Base-by-base conservation (phyloP, 2,797 vertebrate genomes). In the Paedocypris micromegethes region DNA sequence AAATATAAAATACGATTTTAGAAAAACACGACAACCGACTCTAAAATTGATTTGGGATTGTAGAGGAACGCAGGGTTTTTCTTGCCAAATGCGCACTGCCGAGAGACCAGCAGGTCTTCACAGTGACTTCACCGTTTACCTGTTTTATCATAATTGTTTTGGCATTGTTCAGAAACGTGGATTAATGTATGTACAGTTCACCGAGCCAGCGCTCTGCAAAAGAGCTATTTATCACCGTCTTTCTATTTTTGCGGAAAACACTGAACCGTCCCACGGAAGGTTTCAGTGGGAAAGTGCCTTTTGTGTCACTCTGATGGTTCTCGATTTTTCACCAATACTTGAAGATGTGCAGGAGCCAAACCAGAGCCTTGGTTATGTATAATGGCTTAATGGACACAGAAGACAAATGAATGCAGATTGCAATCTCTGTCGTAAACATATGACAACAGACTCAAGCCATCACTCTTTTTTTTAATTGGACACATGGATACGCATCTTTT, bases 121-220 rank as follows among this genome's bases (percentile, higher is more conserved):
- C 40, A 7, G 52, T 3, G 9, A 47, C 55, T 46, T 65, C 48
- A 5, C 55, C 66, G 72, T 43, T 52, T 64, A 61, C 67, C 67
- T 74, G 60, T 62, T 68, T 74, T 68, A 72, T 77, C 68, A 61
- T 74, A 66, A 74, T 58, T 68, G 68, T 46, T 58, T 71, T 68
- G 55, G 58, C 66, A 39, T 48, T 8, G 3, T 72, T 67, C 57
- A 71, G 58, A 61, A 74, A 65, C 56, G 5, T 9, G 66, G 58
- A 70, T 64, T 43, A 50, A 54, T 61, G 66, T 61, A 61, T 7
- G 9, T 44, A 61, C 58, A 55, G 58, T 68, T 68, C 66, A 68
- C 58, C 55, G 66, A 68, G 51, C 66, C 44, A n/a, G 9, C 38
- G 38, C 44, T 9, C 44, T 41, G 3, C 58, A 59, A 55, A 48